Conservation (phyloP, 2,888 invertebrate species). For the Cordilura impudica region DNA sequence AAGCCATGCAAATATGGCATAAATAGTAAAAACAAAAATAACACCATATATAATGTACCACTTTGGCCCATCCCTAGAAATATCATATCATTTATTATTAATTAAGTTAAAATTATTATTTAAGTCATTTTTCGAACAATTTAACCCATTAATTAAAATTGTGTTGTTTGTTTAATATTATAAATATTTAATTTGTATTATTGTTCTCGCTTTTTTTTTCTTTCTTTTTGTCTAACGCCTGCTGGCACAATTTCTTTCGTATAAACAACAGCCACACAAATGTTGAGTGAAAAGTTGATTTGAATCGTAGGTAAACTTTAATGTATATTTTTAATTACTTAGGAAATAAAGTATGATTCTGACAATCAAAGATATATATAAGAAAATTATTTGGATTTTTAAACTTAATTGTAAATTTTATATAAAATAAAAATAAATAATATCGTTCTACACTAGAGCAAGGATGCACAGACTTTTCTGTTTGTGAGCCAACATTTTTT, state of each 20-base stretch:
- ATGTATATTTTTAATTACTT: constrained; percentile 35
- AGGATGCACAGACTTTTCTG: too few relatives aligned
- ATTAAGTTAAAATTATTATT: constrained; percentile 50
- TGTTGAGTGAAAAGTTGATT: neutral
- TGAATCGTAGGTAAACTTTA: neutral
- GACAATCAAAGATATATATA: neutral
- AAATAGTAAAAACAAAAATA: constrained; percentile 22
- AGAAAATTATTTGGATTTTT: too few relatives aligned
- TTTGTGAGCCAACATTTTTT: too few relatives aligned
- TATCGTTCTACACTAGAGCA: too few relatives aligned
- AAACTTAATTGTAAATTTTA: too few relatives aligned
- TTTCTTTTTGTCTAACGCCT: constrained; percentile 21
- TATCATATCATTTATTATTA: too few relatives aligned
- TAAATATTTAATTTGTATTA: constrained; percentile 62
- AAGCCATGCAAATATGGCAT: too few relatives aligned
- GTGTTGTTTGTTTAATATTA: constrained; percentile 51
- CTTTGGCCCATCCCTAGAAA: too few relatives aligned
- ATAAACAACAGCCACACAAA: constrained; percentile 1
- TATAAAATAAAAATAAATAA: too few relatives aligned
- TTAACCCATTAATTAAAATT: constrained; percentile 62
- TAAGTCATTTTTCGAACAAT: constrained; percentile 57
- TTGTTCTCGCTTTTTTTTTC: constrained; percentile 31
- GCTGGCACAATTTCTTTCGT: constrained; percentile 53
- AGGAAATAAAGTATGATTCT: neutral
- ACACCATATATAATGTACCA: too few relatives aligned